Evolutionary conservation across 2,113 vertebrate genomes (phyloP).

Genomic region (Sphaerodactylus townsendi): DNA sequence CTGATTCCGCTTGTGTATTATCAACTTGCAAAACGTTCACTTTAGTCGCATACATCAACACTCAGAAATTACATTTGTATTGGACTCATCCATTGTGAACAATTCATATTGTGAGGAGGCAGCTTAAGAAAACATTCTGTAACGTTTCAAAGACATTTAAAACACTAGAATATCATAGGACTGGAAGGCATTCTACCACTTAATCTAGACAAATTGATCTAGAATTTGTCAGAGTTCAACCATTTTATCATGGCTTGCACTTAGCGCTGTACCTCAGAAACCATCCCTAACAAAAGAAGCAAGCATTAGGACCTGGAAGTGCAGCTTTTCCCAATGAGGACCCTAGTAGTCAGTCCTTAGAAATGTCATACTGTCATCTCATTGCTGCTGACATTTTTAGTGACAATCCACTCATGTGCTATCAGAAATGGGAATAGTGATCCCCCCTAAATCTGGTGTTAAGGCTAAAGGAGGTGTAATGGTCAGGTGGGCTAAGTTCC

Average conservation of each 20-base stretch:
- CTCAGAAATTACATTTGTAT: neutral
- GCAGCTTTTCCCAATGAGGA: neutral
- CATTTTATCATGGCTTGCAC: neutral
- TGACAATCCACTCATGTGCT: neutral
- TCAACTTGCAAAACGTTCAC: neutral
- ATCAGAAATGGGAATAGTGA: neutral
- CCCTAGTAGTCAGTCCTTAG: neutral
- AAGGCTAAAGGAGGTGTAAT: too few relatives aligned
- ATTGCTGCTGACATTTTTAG: neutral
- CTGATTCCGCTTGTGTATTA: neutral
- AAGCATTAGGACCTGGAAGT: neutral
- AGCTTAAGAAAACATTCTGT: neutral
- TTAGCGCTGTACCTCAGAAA: neutral
- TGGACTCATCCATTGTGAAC: neutral
- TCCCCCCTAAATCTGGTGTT: neutral
- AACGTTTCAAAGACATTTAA: neutral
- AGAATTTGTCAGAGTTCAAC: neutral
- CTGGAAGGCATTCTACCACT: neutral
- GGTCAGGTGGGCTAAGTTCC: too few relatives aligned
- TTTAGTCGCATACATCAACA: fast-evolving
- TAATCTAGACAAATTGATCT: neutral
- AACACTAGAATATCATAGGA: neutral
- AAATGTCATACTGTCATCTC: neutral
- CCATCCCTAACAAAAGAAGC: neutral
- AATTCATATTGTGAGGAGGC: neutral